A percentile compares a stretch with the other conserved stretches of the same genome.
Evolutionary conservation across 92 coral and sea anemone species (phyloP).

Genomic region (Galaxea fascicularis): DNA sequence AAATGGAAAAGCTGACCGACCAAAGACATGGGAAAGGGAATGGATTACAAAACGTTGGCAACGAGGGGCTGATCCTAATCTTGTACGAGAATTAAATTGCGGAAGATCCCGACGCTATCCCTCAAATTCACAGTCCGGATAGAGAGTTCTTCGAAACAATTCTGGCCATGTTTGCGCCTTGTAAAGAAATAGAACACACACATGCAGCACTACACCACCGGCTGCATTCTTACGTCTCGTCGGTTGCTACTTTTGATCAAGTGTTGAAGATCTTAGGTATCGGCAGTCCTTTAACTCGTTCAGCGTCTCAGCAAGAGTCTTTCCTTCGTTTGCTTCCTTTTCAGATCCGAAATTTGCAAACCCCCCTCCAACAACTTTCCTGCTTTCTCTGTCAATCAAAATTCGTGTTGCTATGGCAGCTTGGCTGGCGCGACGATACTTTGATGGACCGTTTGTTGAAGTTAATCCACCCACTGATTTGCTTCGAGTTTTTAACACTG

Average conservation of each 20-base stretch:
- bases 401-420: slow-evolving; percentile 40
- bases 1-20: too few species aligned
- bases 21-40: too few species aligned
- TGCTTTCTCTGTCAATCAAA: slow-evolving; percentile 15
- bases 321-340: neutral
- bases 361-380: slow-evolving; percentile 7
- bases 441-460: slow-evolving; percentile 7
- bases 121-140: too few species aligned
- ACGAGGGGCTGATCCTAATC: too few species aligned
- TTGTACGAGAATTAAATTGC: too few species aligned
- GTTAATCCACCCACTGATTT: neutral
- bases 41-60: too few species aligned
- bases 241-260: neutral
- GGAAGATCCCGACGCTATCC: too few species aligned
- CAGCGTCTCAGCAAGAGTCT: slow-evolving; percentile 34
- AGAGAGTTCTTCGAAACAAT: too few species aligned
- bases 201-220: too few species aligned
- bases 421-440: slow-evolving; percentile 34
- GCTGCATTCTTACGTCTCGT: too few species aligned
- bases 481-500: slow-evolving; percentile 4
- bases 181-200: too few species aligned
- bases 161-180: too few species aligned
- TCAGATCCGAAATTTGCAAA: neutral
- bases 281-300: slow-evolving; percentile 34
- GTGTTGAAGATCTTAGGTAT: slow-evolving; percentile 28